phyloP scores from a whole-genome alignment of 2,113 vertebrate species.

The Misgurnus anguillicaudatus region DNA sequence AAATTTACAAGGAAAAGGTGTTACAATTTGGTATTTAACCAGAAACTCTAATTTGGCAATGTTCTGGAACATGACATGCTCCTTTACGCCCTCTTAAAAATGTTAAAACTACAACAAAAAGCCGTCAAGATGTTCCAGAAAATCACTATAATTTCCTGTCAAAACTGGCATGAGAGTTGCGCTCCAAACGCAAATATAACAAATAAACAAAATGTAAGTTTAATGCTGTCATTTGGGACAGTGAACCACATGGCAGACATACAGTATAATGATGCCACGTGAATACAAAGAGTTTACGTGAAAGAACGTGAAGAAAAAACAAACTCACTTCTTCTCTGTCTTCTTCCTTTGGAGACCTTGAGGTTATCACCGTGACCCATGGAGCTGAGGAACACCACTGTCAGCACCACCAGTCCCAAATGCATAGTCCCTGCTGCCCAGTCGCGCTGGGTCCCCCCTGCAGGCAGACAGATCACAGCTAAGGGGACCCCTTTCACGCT shows the following conservation, averaged over 20 bases:
- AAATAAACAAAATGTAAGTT: conserved; percentile 66
- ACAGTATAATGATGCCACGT: conserved; percentile 20
- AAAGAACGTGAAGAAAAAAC: conserved; percentile 54
- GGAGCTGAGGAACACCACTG: conserved; percentile 90
- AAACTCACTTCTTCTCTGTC: conserved; percentile 92
- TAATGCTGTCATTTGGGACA: conserved; percentile 56
- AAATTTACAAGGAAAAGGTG: neutral
- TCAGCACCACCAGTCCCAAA: conserved; percentile 88
- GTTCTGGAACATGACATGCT: conserved; percentile 26
- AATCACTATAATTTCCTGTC: conserved; percentile 43
- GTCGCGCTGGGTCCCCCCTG: conserved; percentile 75
- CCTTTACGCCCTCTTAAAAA: neutral
- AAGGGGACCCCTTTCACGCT: conserved; percentile 66
- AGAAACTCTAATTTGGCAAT: neutral
- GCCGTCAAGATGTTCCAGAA: conserved; percentile 31
- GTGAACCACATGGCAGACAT: conserved; percentile 16
- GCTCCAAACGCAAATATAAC: neutral
- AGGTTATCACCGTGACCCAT: conserved; percentile 83
- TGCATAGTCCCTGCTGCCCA: conserved; percentile 92
- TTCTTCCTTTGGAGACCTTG: conserved; percentile 84
- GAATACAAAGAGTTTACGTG: conserved; percentile 4
- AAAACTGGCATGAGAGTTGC: conserved; percentile 53
- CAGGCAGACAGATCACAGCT: conserved; percentile 74
- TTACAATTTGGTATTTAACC: neutral
- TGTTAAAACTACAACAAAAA: neutral